Conservation (phyloP, 1,140 invertebrate genomes). For the Hycleus cichorii region DNA sequence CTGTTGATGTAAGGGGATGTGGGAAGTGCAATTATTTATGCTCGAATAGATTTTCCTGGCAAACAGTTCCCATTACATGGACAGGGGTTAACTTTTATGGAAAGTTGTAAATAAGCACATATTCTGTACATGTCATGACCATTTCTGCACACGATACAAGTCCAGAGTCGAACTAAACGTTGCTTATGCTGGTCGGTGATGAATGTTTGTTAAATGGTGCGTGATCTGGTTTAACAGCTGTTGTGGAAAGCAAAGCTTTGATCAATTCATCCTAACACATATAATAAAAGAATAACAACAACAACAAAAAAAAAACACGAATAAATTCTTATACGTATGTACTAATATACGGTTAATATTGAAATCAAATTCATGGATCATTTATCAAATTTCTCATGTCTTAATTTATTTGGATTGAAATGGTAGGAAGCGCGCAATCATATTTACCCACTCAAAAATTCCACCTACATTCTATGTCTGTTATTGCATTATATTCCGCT, state of each 20-base stretch:
- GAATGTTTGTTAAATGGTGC: conserved; percentile 23
- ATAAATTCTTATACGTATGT: conserved; percentile 6
- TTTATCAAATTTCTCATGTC: conserved; percentile 10
- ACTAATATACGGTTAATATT: neutral
- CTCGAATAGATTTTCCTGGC: neutral
- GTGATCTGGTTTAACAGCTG: conserved; percentile 23
- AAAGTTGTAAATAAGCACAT: conserved; percentile 24
- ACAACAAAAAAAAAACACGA: too few relatives aligned
- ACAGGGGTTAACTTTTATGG: conserved; percentile 19
- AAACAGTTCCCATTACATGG: conserved; percentile 4
- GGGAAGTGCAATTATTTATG: neutral
- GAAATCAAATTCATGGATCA: conserved; percentile 16
- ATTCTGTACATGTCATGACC: conserved; percentile 23
- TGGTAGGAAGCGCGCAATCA: too few relatives aligned
- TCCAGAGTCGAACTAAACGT: conserved; percentile 10
- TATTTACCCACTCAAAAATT: too few relatives aligned
- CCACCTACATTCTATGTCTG: too few relatives aligned
- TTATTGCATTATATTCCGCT: too few relatives aligned
- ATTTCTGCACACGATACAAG: conserved; percentile 19
- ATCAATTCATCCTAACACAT: conserved; percentile 22
- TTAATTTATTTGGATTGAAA: conserved; percentile 2
- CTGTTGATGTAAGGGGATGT: conserved; percentile 3
- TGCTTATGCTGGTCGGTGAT: conserved; percentile 19
- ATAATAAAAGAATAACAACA: neutral
- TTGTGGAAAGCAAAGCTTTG: conserved; percentile 22